Evolutionary conservation across 2,888 invertebrate species (phyloP).

Genomic region (Crocallis elinguaria): DNA sequence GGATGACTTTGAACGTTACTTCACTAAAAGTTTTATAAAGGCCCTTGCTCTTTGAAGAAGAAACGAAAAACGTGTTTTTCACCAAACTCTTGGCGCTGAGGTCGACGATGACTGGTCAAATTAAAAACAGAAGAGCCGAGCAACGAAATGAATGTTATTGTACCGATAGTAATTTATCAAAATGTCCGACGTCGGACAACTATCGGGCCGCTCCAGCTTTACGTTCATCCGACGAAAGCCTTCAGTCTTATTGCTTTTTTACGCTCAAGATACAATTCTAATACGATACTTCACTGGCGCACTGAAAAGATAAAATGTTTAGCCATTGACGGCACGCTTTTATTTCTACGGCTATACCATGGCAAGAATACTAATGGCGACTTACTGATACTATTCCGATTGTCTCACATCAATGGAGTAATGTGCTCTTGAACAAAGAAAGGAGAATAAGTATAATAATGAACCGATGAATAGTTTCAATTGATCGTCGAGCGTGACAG

Average conservation of each 20-base stretch:
- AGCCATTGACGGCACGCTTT: constrained; percentile 57
- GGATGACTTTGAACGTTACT: constrained; percentile 13
- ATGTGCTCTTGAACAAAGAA: constrained; percentile 41
- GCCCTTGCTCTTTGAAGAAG: constrained; percentile 48
- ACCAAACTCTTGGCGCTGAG: constrained; percentile 47
- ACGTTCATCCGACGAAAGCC: constrained; percentile 60
- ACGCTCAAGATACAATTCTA: constrained; percentile 61
- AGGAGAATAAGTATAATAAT: constrained; percentile 33
- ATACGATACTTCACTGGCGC: constrained; percentile 52
- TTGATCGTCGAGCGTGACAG: constrained; percentile 66
- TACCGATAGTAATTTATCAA: constrained; percentile 77
- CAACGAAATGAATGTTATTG: constrained; percentile 72
- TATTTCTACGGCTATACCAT: constrained; percentile 45
- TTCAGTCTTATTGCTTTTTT: constrained; percentile 62
- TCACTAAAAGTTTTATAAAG: constrained; percentile 49
- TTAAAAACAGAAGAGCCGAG: constrained; percentile 64
- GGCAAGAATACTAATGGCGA: constrained; percentile 56
- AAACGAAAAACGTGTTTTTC: constrained; percentile 63
- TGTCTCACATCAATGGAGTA: constrained; percentile 50
- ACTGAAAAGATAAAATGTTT: constrained; percentile 56
- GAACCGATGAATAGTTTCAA: constrained; percentile 52
- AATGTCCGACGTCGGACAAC: constrained; percentile 59
- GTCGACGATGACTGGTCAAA: constrained; percentile 68
- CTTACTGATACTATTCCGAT: constrained; percentile 45
- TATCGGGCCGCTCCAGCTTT: constrained; percentile 48